Percentiles rank a stretch among this genome's conserved stretches.
phyloP scores from a whole-genome alignment of 2,113 vertebrate genomes.

The Psophia crepitans region DNA sequence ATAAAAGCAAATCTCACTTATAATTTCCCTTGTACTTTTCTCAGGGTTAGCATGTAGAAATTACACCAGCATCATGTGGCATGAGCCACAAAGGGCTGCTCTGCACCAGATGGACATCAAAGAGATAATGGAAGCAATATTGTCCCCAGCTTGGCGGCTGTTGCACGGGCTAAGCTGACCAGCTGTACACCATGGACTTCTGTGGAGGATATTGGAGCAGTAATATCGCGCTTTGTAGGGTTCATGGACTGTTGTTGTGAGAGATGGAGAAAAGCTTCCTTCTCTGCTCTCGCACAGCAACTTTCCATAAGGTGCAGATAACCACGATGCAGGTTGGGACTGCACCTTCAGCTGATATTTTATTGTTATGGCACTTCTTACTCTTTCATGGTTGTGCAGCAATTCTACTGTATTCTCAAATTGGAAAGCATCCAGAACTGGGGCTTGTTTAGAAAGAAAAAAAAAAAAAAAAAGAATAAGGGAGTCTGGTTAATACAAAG shows the following conservation, averaged over 20 bases:
- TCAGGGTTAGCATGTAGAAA: not conserved
- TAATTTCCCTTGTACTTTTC: not conserved
- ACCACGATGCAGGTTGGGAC: accelerated
- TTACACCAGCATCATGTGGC: not conserved
- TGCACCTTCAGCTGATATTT: not conserved
- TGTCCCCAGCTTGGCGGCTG: not conserved
- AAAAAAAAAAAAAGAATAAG: not conserved
- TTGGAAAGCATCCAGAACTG: not conserved
- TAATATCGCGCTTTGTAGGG: not conserved
- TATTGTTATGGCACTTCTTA: not conserved
- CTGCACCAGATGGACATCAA: constrained; percentile 23
- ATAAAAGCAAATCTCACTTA: not conserved
- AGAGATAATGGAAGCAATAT: not conserved
- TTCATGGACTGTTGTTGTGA: not conserved
- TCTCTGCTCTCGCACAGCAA: not conserved
- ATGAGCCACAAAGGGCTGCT: not conserved
- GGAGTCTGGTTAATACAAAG: not conserved
- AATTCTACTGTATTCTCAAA: not conserved
- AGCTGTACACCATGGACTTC: not conserved
- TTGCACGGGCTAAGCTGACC: not conserved
- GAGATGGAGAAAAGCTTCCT: not conserved
- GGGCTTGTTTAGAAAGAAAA: not conserved
- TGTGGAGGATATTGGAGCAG: not conserved
- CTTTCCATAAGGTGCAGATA: not conserved
- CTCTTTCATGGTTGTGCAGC: not conserved